Evolutionary conservation across 1,140 invertebrate genomes (phyloP), one percentile per base, ranked within the genome.

Genomic region (Galleria mellonella): DNA sequence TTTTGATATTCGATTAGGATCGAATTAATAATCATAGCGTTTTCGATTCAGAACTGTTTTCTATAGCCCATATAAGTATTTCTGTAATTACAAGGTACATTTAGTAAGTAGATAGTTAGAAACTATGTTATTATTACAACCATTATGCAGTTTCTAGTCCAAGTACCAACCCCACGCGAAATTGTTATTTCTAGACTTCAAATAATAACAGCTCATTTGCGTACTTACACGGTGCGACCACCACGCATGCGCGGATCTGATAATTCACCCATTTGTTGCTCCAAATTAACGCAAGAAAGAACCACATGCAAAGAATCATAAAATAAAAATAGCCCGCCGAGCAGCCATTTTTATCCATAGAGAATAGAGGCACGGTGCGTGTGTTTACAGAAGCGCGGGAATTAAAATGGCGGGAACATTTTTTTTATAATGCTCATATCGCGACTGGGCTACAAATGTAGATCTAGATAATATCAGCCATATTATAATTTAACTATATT

Each of bases 231-330:
- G 29, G 28, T 45, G 65, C 57, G 72, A 72, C 70, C 74, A 82
- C 77, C 72, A 69, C 75, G 78, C 76, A 83, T 83, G 78, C 78
- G 74, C 71, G 72, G 63, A 67, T 68, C 54, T 36, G 57, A 66
- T 79, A 83, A 77, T 81, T 63, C 49, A 61, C 46, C 48, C 68
- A 72, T 71, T 74, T 76, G 62, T 67, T 69, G 66, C 65, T 65
- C 73, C 48, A 76, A 79, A 77, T 77, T 70, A 74, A 54, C 61
- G 48, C 46, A 55, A 55, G 47, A 45, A n/a, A 49, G 61, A 59
- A 76, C 77, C 77, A 72, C 75, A 78, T 75, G 75, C 77, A 63
- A 66, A 76, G 72, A 56, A 6, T 23, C 62, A 37, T 42, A 65
- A 73, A 78, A 62, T 72, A 71, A 73, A 78, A 78, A 78, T 78